phyloP scores from a whole-genome alignment of 2,113 vertebrate species.

The Miniopterus natalensis region DNA sequence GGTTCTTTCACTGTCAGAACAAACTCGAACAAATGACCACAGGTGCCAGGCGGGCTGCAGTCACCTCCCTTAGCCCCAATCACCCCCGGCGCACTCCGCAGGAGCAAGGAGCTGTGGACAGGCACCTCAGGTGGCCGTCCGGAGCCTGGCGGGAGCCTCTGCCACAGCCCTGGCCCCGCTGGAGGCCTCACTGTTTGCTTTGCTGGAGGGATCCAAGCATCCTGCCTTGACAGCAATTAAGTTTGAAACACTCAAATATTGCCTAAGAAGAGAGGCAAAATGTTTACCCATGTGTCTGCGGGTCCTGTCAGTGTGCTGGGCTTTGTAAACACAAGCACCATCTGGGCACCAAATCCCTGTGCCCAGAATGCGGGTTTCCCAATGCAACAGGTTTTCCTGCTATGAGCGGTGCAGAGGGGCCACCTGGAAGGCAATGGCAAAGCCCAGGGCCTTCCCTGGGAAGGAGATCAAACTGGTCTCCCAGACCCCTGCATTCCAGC shows the following conservation, averaged over 20 bases:
- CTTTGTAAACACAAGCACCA: slow-evolving; percentile 88
- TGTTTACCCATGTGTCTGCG: slow-evolving; percentile 89
- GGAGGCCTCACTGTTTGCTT: slow-evolving; percentile 84
- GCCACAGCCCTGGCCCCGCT: background rate
- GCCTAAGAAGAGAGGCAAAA: slow-evolving; percentile 88
- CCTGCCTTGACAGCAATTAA: slow-evolving; percentile 89
- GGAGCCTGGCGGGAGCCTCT: background rate
- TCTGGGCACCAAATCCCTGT: slow-evolving; percentile 87
- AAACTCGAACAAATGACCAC: background rate
- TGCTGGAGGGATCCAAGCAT: slow-evolving; percentile 75
- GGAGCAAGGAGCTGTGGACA: background rate
- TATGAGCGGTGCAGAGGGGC: slow-evolving; percentile 35
- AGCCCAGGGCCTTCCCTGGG: background rate
- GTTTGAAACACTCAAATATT: slow-evolving; percentile 88
- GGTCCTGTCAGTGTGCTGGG: slow-evolving; percentile 89
- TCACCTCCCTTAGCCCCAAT: background rate
- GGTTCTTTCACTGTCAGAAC: background rate
- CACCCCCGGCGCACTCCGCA: background rate
- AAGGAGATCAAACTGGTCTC: background rate
- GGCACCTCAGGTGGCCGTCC: background rate
- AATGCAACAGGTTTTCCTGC: slow-evolving; percentile 78
- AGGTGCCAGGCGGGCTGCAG: background rate
- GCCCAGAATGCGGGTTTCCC: slow-evolving; percentile 87
- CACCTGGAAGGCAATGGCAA: background rate
- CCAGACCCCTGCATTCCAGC: background rate